Base-by-base conservation (phyloP, 92 coral and sea anemone genomes). In the Ricordea florida region DNA sequence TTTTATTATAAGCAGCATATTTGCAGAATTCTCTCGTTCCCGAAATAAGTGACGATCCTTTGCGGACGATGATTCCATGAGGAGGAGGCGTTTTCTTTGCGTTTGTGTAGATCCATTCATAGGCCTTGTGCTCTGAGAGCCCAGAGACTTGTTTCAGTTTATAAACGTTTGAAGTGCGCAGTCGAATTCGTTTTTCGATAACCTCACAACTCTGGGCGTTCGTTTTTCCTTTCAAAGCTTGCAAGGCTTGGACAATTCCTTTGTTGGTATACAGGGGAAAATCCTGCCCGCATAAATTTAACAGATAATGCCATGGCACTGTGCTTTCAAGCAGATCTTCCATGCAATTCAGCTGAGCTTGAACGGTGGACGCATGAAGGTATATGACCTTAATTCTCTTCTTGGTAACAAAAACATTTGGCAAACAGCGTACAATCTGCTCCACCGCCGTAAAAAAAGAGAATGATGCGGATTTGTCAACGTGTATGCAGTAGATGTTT, bases 401-500 rank as follows among this genome's bases (percentile, higher is more conserved):
- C 6, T 36, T 26, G 28, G 93, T 65, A 14, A 88, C 23, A 50
- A 88, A 76, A 18, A 78, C 93, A 44, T 88, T 88, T 47, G 80
- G 70, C 43, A 88, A 62, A 48, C 89, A 88, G 15, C 24, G 58
- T 63, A 60, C 42, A n/a, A 88, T 63, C 20, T 66, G 46, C 15
- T 67, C 40, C 35, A 83, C 75, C 5, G 85, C 78, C 15, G 48
- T 66, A 14, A 60, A 69, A 65, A 69, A 66, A 14, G 28, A 21
- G 6, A 24, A 23, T 6, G 80, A 42, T 15, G 93, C 64, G 22
- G 82, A 82, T 11, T 38, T 44, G 30, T 87, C 93, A 21, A 87
- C 74, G 62, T 87, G 93, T 13, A 87, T 77, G 67, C 93, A 87
- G 64, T 87, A 83, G 10, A 60, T 35, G 43, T 87, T 87, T 5